Percentiles rank a stretch among this genome's conserved stretches.
Evolutionary conservation across 1,140 invertebrate species (phyloP).

Genomic region (Acromyrmex heyeri): DNA sequence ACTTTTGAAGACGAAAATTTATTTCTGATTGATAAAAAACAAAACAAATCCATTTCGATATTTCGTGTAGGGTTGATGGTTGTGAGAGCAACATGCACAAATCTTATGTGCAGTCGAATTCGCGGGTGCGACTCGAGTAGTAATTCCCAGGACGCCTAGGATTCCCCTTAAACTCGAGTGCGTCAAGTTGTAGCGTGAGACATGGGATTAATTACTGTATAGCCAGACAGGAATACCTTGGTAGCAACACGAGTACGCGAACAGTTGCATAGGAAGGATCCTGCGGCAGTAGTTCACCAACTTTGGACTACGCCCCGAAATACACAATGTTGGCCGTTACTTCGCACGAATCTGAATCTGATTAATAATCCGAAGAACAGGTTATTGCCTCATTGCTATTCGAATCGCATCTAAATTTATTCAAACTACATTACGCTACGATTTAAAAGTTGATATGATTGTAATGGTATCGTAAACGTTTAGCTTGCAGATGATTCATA

Average conservation of each 20-base stretch:
- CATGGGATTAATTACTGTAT: conserved; percentile 73
- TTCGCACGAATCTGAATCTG: conserved; percentile 58
- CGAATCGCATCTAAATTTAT: conserved; percentile 38
- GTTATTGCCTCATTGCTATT: conserved; percentile 49
- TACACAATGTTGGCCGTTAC: conserved; percentile 46
- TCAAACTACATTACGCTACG: not conserved
- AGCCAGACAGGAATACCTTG: conserved; percentile 59
- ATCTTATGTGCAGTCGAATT: conserved; percentile 63
- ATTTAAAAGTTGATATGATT: conserved; percentile 23
- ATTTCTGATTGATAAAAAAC: not conserved
- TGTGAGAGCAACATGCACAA: conserved; percentile 18
- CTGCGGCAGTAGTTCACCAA: conserved; percentile 68
- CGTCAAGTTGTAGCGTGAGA: conserved; percentile 69
- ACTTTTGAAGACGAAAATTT: not conserved
- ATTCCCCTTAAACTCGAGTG: conserved; percentile 71
- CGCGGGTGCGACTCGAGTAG: conserved; percentile 38
- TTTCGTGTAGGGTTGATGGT: not conserved
- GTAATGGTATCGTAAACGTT: not conserved
- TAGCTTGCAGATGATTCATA: not conserved
- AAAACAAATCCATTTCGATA: not conserved
- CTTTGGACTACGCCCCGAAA: conserved; percentile 55
- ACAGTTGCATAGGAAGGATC: conserved; percentile 65
- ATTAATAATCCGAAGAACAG: conserved; percentile 55
- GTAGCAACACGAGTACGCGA: conserved; percentile 51
- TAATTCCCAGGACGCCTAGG: conserved; percentile 71